phyloP scores from a whole-genome alignment of 92 coral and sea anemone species.

The Isaurus tuberculatus region DNA sequence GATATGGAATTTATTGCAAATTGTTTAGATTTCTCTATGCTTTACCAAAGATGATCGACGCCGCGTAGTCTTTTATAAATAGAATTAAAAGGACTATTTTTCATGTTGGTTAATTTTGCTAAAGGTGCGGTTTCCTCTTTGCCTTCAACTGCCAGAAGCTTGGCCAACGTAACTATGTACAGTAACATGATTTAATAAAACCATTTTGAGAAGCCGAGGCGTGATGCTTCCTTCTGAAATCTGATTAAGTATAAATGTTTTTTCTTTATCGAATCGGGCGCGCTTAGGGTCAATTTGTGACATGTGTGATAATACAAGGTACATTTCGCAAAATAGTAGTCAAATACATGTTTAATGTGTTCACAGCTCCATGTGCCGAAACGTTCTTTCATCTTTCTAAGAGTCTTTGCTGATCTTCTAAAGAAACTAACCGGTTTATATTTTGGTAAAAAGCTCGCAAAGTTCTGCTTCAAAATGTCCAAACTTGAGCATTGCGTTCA shows the following conservation, averaged over 20 bases:
- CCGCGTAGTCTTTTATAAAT: conserved; percentile 78
- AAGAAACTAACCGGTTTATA: background rate
- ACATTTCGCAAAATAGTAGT: conserved; percentile 32
- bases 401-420: background rate
- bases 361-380: conserved; percentile 49
- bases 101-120: conserved; percentile 51
- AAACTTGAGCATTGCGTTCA: background rate
- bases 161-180: background rate
- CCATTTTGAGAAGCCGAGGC: background rate
- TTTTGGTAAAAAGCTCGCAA: background rate
- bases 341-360: conserved; percentile 41
- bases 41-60: conserved; percentile 85
- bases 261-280: conserved; percentile 34
- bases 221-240: conserved; percentile 29
- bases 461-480: background rate
- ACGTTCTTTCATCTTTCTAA: conserved; percentile 27
- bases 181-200: background rate
- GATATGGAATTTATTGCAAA: conserved; percentile 87
- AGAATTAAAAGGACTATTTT: conserved; percentile 45
- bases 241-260: background rate
- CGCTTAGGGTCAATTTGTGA: conserved; percentile 41
- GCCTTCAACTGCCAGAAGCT: conserved; percentile 37
- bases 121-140: conserved; percentile 80
- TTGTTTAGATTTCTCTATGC: conserved; percentile 81
- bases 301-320: conserved; percentile 29